These are phyloP conservation scores for Coryphaenoides rupestris DNA, from an alignment of 2,113 vertebrate species.

Conservation along the genomic window DNA sequence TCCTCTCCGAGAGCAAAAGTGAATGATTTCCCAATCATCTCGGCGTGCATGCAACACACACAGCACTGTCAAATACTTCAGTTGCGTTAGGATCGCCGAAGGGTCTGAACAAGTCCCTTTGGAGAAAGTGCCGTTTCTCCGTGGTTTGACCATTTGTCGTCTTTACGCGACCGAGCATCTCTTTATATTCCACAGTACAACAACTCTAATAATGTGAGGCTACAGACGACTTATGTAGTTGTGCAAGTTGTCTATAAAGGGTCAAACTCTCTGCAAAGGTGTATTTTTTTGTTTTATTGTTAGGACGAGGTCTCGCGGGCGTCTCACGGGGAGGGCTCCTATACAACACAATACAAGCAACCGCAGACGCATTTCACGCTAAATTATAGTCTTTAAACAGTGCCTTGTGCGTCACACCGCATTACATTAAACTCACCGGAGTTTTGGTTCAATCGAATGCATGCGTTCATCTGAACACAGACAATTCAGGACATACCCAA, in stretches of 20 bases:
- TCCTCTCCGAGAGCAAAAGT: too few relatives aligned
- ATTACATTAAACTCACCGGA: background rate
- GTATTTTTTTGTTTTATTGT: background rate
- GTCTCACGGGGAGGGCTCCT: background rate
- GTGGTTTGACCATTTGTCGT: slow-evolving; percentile 11
- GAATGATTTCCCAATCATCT: too few relatives aligned
- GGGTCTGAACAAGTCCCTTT: background rate
- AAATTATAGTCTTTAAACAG: slow-evolving; percentile 8
- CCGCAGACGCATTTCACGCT: background rate
- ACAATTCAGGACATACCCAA: background rate
- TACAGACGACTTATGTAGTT: background rate
- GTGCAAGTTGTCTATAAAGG: too few relatives aligned
- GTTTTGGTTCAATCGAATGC: background rate
- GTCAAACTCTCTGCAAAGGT: too few relatives aligned
- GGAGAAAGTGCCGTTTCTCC: slow-evolving; percentile 28
- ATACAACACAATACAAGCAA: background rate
- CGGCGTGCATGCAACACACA: background rate
- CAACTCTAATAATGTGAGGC: slow-evolving; percentile 35
- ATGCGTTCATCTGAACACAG: background rate
- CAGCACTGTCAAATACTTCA: background rate
- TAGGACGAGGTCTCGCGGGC: too few relatives aligned
- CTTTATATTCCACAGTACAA: slow-evolving; percentile 10
- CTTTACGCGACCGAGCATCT: slow-evolving; percentile 1
- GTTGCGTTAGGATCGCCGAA: slow-evolving; percentile 23
- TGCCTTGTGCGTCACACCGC: slow-evolving; percentile 23